phyloP scores from a whole-genome alignment of 2,888 invertebrate genomes.

The Trichogramma evanescens region DNA sequence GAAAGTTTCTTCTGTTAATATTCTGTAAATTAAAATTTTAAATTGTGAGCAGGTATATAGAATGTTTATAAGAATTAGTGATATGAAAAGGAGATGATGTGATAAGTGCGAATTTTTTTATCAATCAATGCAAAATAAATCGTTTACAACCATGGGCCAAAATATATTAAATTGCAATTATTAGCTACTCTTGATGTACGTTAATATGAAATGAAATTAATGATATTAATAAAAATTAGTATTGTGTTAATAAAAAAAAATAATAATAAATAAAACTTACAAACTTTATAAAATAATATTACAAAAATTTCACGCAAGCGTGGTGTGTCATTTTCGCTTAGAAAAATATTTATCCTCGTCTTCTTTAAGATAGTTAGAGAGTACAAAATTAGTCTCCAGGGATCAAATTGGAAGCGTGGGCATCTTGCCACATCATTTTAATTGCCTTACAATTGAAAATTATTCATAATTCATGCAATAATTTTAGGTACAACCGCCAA shows the following conservation, averaged over 20 bases:
- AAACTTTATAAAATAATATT: neutral
- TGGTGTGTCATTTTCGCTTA: too few species aligned
- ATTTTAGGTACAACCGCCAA: too few species aligned
- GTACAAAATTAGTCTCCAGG: neutral
- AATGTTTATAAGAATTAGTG: neutral
- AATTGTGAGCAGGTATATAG: neutral
- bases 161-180: too few species aligned
- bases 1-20: conserved; percentile 3
- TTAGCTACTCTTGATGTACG: neutral
- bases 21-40: conserved; percentile 2
- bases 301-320: neutral
- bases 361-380: neutral
- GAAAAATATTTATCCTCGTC: neutral
- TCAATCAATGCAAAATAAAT: too few species aligned
- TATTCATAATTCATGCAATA: too few species aligned
- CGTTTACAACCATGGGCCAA: too few species aligned
- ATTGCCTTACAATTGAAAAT: too few species aligned
- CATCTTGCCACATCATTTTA: too few species aligned
- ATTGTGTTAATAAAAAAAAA: neutral
- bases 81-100: too few species aligned
- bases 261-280: neutral
- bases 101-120: too few species aligned
- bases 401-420: too few species aligned
- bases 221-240: neutral
- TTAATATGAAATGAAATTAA: neutral